phyloP scores from a whole-genome alignment of 2,113 vertebrate genomes.

The Nerophis lumbriciformis region DNA sequence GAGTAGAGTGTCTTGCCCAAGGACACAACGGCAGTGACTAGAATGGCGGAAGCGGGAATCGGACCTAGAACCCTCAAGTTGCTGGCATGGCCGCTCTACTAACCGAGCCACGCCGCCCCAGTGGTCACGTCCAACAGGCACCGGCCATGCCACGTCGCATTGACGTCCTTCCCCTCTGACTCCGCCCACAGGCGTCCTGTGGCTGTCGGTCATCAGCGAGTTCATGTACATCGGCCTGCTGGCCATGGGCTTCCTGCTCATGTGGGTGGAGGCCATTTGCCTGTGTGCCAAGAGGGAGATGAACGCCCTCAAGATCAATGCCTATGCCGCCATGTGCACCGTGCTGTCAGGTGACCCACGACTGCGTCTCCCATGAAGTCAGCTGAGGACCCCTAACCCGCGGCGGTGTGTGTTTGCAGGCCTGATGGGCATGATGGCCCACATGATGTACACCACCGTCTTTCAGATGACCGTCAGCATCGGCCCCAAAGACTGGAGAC shows the following conservation, averaged over 20 bases:
- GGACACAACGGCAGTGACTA: no score
- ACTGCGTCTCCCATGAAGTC: neutral
- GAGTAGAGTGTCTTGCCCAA: no score
- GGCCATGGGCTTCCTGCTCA: constrained; percentile 75
- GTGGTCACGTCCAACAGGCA: neutral
- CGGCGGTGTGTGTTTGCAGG: constrained; percentile 44
- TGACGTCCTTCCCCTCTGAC: neutral
- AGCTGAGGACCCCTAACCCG: no score
- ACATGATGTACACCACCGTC: constrained; percentile 86
- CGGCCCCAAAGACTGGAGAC: constrained; percentile 81
- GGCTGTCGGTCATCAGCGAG: constrained; percentile 79
- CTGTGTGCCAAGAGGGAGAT: constrained; percentile 72
- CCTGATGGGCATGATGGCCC: constrained; percentile 78
- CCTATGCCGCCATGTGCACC: constrained; percentile 79
- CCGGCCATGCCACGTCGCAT: no score
- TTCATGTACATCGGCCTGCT: constrained; percentile 76
- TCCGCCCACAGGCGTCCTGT: constrained; percentile 70
- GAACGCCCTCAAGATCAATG: constrained; percentile 78
- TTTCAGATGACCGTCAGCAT: constrained; percentile 85
- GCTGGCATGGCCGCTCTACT: no score
- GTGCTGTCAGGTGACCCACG: constrained; percentile 66
- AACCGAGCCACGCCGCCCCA: no score
- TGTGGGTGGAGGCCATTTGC: constrained; percentile 75
- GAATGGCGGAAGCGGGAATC: no score
- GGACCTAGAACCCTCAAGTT: no score